These are phyloP conservation scores for Callimorpha dominula DNA, from an alignment of 2,888 invertebrate species.

Conservation along the genomic window DNA sequence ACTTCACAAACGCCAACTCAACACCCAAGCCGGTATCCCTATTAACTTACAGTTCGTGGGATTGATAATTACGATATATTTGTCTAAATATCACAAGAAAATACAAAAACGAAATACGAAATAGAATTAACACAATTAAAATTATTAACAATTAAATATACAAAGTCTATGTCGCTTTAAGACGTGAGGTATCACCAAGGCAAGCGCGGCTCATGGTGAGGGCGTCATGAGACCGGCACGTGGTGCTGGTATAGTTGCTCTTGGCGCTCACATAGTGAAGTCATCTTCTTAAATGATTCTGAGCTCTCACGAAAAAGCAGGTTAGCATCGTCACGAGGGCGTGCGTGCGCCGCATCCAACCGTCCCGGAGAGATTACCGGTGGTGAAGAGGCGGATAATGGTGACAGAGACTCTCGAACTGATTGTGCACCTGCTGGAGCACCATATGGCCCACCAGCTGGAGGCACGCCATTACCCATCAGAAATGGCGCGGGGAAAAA, in stretches of 20 bases:
- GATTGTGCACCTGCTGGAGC: constrained; percentile 77
- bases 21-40: constrained; percentile 80
- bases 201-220: constrained; percentile 71
- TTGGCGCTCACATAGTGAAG: constrained; percentile 84
- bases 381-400: constrained; percentile 81
- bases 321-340: constrained; percentile 79
- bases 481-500: constrained; percentile 80
- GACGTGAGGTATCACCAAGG: constrained; percentile 78
- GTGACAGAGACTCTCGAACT: constrained; percentile 80
- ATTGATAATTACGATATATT: constrained; percentile 82
- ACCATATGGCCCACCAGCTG: constrained; percentile 73
- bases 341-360: constrained; percentile 79
- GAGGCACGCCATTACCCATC: constrained; percentile 76
- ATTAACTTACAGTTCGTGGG: constrained; percentile 85
- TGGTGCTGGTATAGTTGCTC: constrained; percentile 86
- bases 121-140: constrained; percentile 85
- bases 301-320: constrained; percentile 86
- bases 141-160: constrained; percentile 86
- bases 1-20: constrained; percentile 76
- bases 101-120: constrained; percentile 86
- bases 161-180: constrained; percentile 72
- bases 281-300: constrained; percentile 85
- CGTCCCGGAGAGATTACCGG: constrained; percentile 82
- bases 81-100: constrained; percentile 87
- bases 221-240: constrained; percentile 85